Conservation (phyloP, 2,888 invertebrate species). For the Taphrorychus bicolor region DNA sequence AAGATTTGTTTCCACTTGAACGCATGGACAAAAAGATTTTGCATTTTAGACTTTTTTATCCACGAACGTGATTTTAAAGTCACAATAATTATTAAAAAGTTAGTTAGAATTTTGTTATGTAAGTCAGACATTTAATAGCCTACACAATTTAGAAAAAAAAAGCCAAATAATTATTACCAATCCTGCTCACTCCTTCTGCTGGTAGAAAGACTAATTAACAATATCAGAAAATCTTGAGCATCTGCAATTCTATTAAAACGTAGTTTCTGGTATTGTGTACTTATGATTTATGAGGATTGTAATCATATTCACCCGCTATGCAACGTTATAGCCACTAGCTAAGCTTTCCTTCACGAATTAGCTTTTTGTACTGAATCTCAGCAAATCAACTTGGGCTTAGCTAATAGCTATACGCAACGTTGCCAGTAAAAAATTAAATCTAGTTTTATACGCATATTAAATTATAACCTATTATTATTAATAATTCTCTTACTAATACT, state of each 20-base stretch:
- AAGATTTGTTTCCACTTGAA: no score
- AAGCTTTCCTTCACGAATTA: no score
- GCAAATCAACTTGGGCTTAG: background rate
- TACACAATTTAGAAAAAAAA: no score
- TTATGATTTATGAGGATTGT: background rate
- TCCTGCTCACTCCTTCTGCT: background rate
- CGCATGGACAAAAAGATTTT: no score
- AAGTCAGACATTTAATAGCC: no score
- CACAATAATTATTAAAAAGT: no score
- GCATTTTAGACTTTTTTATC: no score
- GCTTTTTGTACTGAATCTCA: no score
- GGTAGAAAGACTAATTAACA: background rate
- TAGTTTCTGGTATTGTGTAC: background rate
- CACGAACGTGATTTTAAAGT: no score
- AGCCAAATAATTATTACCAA: no score
- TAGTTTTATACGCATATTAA: background rate
- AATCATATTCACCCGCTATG: background rate
- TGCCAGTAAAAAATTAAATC: background rate
- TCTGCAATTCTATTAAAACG: background rate
- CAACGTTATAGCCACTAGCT: background rate
- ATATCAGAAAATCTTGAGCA: background rate
- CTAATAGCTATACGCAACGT: background rate
- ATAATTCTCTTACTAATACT: conserved; percentile 35
- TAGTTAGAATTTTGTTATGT: no score
- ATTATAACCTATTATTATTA: conserved; percentile 8